Percentiles rank a stretch among this genome's conserved stretches.
Conservation (phyloP, 2,113 vertebrate genomes). For the Patagioenas fasciata region DNA sequence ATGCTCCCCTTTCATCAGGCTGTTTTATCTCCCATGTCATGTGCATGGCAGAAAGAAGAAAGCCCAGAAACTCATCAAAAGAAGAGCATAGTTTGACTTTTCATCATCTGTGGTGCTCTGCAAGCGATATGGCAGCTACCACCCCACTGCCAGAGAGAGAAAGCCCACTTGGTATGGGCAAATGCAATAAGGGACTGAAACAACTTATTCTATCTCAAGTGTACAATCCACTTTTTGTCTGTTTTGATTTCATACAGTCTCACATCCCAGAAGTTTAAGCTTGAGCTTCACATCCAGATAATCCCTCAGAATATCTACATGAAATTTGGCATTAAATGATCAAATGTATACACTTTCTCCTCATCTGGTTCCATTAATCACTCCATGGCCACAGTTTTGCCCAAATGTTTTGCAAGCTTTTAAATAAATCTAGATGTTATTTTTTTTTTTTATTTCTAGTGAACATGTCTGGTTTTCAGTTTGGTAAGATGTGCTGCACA, state of each 20-base stretch:
- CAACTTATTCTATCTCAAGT: not conserved
- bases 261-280: not conserved
- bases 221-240: not conserved
- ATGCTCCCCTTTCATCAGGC: not conserved
- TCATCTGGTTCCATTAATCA: not conserved
- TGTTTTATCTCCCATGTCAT: not conserved
- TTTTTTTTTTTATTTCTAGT: not conserved
- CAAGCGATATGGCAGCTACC: not conserved
- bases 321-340: not conserved
- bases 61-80: not conserved
- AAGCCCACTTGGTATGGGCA: not conserved
- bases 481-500: fast-evolving
- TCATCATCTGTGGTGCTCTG: not conserved
- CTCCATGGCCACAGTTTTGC: not conserved
- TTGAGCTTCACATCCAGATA: not conserved
- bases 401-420: not conserved
- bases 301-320: not conserved
- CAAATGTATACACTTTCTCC: not conserved
- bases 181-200: not conserved
- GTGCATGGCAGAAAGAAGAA: not conserved
- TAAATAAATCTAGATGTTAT: not conserved
- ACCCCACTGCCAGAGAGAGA: fast-evolving
- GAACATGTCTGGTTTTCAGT: not conserved
- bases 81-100: not conserved
- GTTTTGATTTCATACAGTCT: not conserved